Conservation (phyloP, 2,797 vertebrate species). For the Epinephelus malabaricus region DNA sequence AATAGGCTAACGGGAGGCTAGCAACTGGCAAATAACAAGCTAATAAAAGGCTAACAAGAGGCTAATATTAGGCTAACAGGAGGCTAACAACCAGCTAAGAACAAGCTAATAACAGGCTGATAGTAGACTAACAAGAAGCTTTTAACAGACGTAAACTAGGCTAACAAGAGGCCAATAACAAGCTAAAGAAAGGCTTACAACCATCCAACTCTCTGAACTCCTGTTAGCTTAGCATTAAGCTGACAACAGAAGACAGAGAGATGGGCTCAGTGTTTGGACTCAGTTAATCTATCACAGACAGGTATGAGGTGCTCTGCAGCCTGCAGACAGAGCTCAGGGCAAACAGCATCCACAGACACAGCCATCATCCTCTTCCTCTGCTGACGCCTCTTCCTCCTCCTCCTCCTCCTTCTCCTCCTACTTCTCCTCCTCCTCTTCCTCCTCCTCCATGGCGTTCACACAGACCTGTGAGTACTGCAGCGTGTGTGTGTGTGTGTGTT, state of each 20-base stretch:
- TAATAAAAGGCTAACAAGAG: no score
- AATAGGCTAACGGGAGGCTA: no score
- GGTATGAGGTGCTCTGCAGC: conserved; percentile 58
- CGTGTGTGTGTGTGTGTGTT: conserved; percentile 15
- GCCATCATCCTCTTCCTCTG: conserved; percentile 17
- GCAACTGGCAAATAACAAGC: no score
- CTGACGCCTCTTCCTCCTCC: background rate
- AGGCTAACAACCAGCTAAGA: no score
- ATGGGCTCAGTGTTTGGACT: conserved; percentile 51
- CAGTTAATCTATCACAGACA: conserved; percentile 70
- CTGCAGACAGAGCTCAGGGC: conserved; percentile 49
- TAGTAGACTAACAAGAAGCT: no score
- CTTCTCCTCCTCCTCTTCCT: conserved; percentile 1
- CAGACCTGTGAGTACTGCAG: conserved; percentile 55
- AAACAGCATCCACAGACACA: conserved; percentile 8
- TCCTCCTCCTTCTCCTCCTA: conserved; percentile 9
- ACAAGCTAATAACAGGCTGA: no score
- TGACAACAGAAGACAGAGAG: background rate
- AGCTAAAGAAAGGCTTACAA: no score
- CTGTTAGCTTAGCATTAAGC: no score
- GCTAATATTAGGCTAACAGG: no score
- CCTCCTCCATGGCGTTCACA: conserved; percentile 33
- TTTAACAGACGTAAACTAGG: no score
- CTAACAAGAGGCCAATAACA: no score
- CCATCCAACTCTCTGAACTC: no score